Evolutionary conservation across 2,888 invertebrate species (phyloP).

Genomic region (Agrochola lota): DNA sequence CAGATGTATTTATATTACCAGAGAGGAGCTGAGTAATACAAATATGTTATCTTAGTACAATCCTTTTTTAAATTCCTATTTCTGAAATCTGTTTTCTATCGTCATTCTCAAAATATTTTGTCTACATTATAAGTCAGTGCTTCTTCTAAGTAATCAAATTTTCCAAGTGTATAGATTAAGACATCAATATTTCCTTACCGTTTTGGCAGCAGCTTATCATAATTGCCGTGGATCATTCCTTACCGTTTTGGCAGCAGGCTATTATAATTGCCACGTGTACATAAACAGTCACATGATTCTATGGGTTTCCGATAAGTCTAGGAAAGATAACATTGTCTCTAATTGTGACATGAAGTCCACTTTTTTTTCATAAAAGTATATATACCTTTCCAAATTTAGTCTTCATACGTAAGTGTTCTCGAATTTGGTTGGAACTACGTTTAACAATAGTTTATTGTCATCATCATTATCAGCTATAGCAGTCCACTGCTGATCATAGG

Average conservation of each 20-base stretch:
- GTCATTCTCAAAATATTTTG: not conserved
- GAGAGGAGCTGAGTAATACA: not conserved
- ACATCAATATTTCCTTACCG: not conserved
- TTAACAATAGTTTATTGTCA: not conserved
- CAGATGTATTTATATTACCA: not conserved
- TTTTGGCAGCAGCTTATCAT: not conserved
- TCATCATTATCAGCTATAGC: too few species aligned
- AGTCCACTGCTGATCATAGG: too few species aligned
- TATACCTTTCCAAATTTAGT: not conserved
- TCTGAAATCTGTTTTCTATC: not conserved
- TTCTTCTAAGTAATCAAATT: not conserved
- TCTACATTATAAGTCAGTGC: not conserved
- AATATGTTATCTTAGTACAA: not conserved
- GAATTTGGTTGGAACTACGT: not conserved
- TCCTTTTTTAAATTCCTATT: not conserved
- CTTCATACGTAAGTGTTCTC: not conserved
- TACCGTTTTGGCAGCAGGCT: not conserved
- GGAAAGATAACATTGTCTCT: conserved; percentile 13
- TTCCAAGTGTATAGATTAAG: not conserved
- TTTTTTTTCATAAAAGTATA: not conserved
- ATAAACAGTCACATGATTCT: too few species aligned
- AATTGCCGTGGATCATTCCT: not conserved
- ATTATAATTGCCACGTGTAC: not conserved
- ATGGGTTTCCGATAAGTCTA: not conserved
- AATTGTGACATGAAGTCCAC: not conserved